phyloP scores from a whole-genome alignment of 2,113 vertebrate species.

The Aptenodytes forsteri region DNA sequence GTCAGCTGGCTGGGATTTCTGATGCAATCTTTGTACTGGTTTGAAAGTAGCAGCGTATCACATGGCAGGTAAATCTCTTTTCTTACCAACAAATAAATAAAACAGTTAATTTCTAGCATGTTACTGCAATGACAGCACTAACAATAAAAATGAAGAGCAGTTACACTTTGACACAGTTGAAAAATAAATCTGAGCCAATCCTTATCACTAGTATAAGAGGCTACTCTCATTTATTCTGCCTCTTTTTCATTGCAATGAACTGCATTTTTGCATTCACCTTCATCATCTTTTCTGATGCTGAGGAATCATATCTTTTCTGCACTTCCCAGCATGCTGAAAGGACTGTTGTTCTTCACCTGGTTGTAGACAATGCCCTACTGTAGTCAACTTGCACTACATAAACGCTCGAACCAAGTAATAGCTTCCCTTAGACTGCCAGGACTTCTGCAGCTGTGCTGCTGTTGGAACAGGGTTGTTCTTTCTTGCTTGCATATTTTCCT shows the following conservation, averaged over 20 bases:
- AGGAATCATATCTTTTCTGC: neutral
- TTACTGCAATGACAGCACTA: neutral
- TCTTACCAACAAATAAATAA: neutral
- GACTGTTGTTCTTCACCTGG: neutral
- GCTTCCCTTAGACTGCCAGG: neutral
- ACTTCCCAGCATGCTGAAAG: neutral
- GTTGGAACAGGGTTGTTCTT: neutral
- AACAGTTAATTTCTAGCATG: neutral
- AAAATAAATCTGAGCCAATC: neutral
- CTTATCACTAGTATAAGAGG: neutral
- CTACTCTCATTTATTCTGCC: neutral
- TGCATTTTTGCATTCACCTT: neutral
- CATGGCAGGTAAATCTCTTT: neutral
- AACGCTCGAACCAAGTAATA: neutral
- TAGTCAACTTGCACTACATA: neutral
- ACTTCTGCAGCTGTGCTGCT: neutral
- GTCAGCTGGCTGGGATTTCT: neutral
- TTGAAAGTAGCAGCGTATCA: neutral
- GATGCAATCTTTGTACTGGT: neutral
- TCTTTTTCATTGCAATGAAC: neutral
- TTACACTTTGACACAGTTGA: neutral
- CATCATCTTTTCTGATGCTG: neutral
- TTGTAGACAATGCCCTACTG: neutral
- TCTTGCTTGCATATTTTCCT: neutral
- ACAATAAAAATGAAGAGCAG: neutral